Percentiles rank a stretch among this genome's conserved stretches.
These are phyloP conservation scores for Drosophila prosaltans DNA, from an alignment of 1,140 invertebrate genomes.

Conservation along the genomic window DNA sequence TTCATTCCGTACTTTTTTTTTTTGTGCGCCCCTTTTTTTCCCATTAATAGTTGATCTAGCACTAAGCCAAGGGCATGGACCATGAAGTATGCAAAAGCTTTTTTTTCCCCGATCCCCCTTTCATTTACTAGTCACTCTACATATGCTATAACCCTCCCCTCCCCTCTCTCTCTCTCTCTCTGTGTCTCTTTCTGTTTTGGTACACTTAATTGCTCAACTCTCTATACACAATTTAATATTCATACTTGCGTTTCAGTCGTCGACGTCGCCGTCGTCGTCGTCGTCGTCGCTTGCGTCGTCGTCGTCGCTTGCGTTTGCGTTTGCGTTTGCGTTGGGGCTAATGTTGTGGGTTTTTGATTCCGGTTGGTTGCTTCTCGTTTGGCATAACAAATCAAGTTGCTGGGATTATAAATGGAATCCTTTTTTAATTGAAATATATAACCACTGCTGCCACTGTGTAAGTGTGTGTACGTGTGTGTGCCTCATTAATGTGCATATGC, in stretches of 20 bases:
- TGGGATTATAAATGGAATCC: slow-evolving; percentile 72
- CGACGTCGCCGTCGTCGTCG: background rate
- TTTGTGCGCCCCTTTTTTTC: slow-evolving; percentile 52
- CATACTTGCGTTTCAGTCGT: slow-evolving; percentile 75
- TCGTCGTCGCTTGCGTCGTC: background rate
- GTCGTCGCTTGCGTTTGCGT: background rate
- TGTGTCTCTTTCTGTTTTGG: slow-evolving; percentile 23
- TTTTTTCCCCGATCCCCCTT: slow-evolving; percentile 62
- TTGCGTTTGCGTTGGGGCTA: slow-evolving; percentile 47
- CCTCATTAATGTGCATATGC: slow-evolving; percentile 66
- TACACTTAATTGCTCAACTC: slow-evolving; percentile 66
- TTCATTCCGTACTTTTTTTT: too few relatives aligned
- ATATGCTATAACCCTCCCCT: background rate
- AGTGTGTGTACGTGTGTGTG: slow-evolving; percentile 33
- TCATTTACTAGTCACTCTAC: slow-evolving; percentile 18
- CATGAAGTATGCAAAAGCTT: slow-evolving; percentile 74
- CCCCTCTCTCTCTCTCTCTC: background rate
- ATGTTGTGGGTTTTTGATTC: slow-evolving; percentile 51
- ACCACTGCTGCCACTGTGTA: slow-evolving; percentile 25
- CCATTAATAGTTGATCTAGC: slow-evolving; percentile 76
- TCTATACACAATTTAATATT: slow-evolving; percentile 78
- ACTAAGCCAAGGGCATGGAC: slow-evolving; percentile 65
- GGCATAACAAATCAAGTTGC: slow-evolving; percentile 71
- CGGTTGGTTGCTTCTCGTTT: slow-evolving; percentile 37
- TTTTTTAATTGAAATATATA: slow-evolving; percentile 81